A percentile compares a stretch with the other conserved stretches of the same genome.
Conservation (phyloP, 2,888 invertebrate genomes). For the Harpagoxenus sublaevis region DNA sequence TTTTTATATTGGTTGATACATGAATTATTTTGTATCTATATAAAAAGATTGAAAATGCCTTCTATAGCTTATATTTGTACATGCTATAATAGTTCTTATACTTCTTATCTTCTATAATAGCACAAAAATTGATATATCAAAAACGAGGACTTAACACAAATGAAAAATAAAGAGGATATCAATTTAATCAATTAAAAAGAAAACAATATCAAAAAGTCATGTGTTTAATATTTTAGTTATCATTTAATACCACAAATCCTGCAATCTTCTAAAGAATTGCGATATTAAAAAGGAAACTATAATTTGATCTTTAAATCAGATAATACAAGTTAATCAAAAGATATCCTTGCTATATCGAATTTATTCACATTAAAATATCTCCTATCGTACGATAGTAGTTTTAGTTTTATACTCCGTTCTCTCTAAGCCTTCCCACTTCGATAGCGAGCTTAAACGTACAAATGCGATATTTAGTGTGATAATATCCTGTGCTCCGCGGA, state of each 20-base stretch:
- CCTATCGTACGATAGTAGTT: neutral
- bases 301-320: neutral
- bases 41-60: neutral
- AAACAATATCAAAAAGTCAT: too few relatives aligned
- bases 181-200: too few relatives aligned
- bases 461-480: conserved; percentile 48
- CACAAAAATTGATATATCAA: neutral
- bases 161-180: neutral
- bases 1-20: neutral
- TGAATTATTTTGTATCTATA: neutral
- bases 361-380: neutral
- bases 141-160: neutral
- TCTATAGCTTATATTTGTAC: neutral
- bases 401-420: neutral
- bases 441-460: conserved; percentile 21
- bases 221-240: neutral
- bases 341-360: neutral
- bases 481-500: conserved; percentile 41
- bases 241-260: neutral
- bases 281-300: neutral
- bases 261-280: neutral
- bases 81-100: neutral
- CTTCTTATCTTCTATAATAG: neutral
- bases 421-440: neutral
- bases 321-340: neutral